Base-by-base conservation (phyloP, 1,140 invertebrate species). In the Drosophila azteca region DNA sequence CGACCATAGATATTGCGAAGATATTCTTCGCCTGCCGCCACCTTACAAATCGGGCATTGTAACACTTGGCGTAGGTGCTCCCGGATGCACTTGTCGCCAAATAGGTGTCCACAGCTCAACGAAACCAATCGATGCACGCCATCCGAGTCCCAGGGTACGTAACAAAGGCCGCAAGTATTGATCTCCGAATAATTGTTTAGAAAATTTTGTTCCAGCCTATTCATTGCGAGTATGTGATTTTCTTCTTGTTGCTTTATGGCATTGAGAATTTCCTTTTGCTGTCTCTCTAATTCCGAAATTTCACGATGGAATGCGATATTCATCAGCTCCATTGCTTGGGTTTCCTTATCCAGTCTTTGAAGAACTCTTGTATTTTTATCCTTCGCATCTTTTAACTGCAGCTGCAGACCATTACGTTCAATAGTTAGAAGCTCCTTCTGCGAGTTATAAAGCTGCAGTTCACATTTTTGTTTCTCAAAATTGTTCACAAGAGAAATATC, bases 51-150 rank as follows among this genome's bases (percentile, higher is more conserved):
- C 2, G 65, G 41, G 5, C 65, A 68, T 8, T 24, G 8, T 0
- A 0, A 15, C 15, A 1, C 3, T 6, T 1, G 15, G 11, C 5
- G 17, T 6, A 66, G 6, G 4, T 31, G 45, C n/a, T 8, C 9
- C 17, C 15, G 39, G 20, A 68, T 66, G 26, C 65, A 67, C 2
- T 62, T 39, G 29, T 68, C 29, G 0, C 65, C 65, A 22, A 54
- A 66, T 11, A 68, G 48, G 39, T 68, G 65, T 0, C 65, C 65
- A 53, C 65, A 68, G 6, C 29, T 11, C 62, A 66, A 9, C 26
- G 48, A 66, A 11, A 68, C 49, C 6, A 68, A 29, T 4, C 62
- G 61, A 41, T 68, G 65, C 3, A 1, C 15, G 1, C 61, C 65
- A 11, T 5, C 53, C 3, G 29, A 48, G 20, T 46, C 50, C 65